phyloP scores from a whole-genome alignment of 2,888 invertebrate genomes.

The Mycalesis mineus region DNA sequence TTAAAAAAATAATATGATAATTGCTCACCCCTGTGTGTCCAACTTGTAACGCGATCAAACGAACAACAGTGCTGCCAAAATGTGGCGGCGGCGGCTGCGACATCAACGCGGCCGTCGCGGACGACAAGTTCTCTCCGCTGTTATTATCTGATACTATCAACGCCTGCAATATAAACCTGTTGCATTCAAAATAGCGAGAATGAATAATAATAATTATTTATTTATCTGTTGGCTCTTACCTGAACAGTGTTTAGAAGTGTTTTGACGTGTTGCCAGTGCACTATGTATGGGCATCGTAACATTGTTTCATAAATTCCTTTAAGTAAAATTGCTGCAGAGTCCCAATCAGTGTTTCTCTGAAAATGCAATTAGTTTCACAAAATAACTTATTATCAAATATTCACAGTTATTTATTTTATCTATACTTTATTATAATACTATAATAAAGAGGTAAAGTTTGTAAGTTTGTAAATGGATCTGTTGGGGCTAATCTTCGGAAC shows the following conservation, averaged over 20 bases:
- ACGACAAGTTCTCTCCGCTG: conserved; percentile 85
- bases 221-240: conserved; percentile 79
- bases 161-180: conserved; percentile 74
- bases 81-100: conserved; percentile 95
- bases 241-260: conserved; percentile 90
- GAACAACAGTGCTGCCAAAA: conserved; percentile 97
- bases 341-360: conserved; percentile 97
- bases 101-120: conserved; percentile 91
- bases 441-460: no score
- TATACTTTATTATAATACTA: no score
- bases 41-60: conserved; percentile 95
- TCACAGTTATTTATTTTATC: no score
- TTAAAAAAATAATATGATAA: no score
- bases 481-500: no score
- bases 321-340: conserved; percentile 94
- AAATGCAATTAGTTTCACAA: neutral
- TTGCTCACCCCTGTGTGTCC: conserved; percentile 90
- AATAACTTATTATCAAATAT: no score
- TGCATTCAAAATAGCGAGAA: no score
- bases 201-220: neutral
- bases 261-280: conserved; percentile 97
- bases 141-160: conserved; percentile 88
- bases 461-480: no score
- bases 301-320: conserved; percentile 97
- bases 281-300: conserved; percentile 94